Evolutionary conservation across 2,113 vertebrate genomes (phyloP), one percentile per base, ranked within the genome.

Genomic region (Lepus europaeus): DNA sequence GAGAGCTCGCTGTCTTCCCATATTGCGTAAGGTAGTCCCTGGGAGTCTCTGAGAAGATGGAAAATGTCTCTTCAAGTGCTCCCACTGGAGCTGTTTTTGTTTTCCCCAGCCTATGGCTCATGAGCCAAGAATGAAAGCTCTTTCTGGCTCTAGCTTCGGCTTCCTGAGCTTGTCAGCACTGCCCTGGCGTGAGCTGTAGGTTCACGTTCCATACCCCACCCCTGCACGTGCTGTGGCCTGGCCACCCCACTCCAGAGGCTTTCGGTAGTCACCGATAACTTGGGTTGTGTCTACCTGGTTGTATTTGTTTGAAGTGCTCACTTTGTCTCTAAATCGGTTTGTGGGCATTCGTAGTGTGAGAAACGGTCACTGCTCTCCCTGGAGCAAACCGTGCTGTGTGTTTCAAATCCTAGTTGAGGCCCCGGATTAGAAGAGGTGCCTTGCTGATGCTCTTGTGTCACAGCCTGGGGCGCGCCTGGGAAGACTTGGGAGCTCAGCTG

Each of bases 101-200:
- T 45, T 14, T 19, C 17, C 14, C 87, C 92, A 89, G 27, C 23
- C 79, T 68, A 9, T 80, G 73, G 80, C 80, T 93, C 89, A 39
- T 51, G 33, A 79, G 36, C 68, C 90, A 51, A 66, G 89, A 88
- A 79, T 95, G 86, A 93, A 94, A 95, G 87, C 73, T 84, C 80
- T 59, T 59, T 87, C 68, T 73, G 27, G 63, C 70, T 84, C 77
- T 90, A 93, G 69, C 39, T 19, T 36, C 8, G 14, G 64, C 92
- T 95, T 68, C 73, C 68, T 17, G 23, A 12, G 0, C 69, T 88
- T 84, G 56, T 56, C 59, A 49, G 80, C 91, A 23, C 45, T 76
- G 6, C 84, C 83, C 79, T 4, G 1, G 87, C 2, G 29, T 19
- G 17, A 84, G 78, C 29, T 1, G 25, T 69, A 2, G 36, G 12